A percentile compares a stretch with the other conserved stretches of the same genome.
Conservation (phyloP, 2,797 vertebrate species). For the Rhinichthys osculus region DNA sequence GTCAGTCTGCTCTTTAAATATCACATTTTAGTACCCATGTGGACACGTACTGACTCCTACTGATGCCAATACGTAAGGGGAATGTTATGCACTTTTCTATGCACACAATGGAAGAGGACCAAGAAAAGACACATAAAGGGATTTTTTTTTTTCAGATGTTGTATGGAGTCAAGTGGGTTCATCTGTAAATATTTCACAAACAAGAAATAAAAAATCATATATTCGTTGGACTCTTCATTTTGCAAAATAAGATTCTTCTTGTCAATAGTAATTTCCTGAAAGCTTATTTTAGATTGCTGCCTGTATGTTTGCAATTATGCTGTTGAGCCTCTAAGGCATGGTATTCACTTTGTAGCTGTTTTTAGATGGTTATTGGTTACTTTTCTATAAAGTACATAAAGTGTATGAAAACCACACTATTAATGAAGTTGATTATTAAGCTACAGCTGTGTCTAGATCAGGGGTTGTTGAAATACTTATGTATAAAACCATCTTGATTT, state of each 20-base stretch:
- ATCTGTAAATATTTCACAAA: slow-evolving; percentile 33
- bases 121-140: slow-evolving; percentile 29
- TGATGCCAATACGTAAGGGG: slow-evolving; percentile 24
- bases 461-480: not conserved
- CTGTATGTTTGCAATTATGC: slow-evolving; percentile 23
- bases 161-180: slow-evolving; percentile 16
- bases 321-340: slow-evolving; percentile 1
- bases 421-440: slow-evolving; percentile 2
- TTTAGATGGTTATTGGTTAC: slow-evolving; percentile 18
- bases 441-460: not conserved
- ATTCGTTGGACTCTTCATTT: not conserved
- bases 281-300: not conserved
- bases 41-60: not conserved
- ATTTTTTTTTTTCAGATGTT: slow-evolving; percentile 22
- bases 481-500: not conserved
- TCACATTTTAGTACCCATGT: slow-evolving; percentile 20
- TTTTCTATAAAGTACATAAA: not conserved
- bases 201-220: not conserved
- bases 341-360: slow-evolving; percentile 21
- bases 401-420: not conserved
- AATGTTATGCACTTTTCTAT: slow-evolving; percentile 25
- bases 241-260: not conserved
- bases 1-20: not conserved
- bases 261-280: slow-evolving; percentile 11
- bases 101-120: slow-evolving; percentile 13